A percentile compares a stretch with the other conserved stretches of the same genome.
phyloP scores from a whole-genome alignment of 1,140 invertebrate species.

The Penaeus indicus region DNA sequence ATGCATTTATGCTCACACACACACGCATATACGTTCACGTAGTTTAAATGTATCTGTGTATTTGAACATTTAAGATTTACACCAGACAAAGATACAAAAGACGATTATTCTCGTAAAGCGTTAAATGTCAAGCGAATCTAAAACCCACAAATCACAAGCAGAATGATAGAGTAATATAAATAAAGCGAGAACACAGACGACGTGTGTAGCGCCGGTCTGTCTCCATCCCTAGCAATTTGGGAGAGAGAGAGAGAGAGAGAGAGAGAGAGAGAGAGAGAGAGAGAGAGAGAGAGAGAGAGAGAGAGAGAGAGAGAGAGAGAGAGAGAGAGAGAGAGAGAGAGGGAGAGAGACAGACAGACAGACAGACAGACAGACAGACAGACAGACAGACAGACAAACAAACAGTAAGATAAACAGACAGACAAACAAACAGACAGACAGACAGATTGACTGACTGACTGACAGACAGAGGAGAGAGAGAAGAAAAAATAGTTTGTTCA shows the following conservation, averaged over 20 bases:
- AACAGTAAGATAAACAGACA: no score
- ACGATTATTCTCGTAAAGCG: no score
- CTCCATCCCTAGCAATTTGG: neutral
- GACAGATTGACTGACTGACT: no score
- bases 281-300: slow-evolving; percentile 28
- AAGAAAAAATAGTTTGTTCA: no score
- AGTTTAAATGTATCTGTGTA: neutral
- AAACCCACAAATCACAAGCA: no score
- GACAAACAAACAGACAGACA: no score
- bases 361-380: no score
- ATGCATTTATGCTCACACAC: neutral
- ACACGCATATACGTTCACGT: neutral
- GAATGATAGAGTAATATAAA: neutral
- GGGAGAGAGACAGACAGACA: no score
- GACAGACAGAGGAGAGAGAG: no score
- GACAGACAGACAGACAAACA: no score
- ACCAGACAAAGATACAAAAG: no score
- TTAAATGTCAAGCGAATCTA: no score
- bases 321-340: neutral
- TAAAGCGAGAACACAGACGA: neutral
- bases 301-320: neutral
- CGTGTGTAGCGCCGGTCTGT: neutral
- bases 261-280: slow-evolving; percentile 25
- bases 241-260: slow-evolving; percentile 7
- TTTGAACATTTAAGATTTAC: neutral